These are phyloP conservation scores for Apoda limacodes DNA, from an alignment of 2,888 invertebrate genomes.

Conservation along the genomic window DNA sequence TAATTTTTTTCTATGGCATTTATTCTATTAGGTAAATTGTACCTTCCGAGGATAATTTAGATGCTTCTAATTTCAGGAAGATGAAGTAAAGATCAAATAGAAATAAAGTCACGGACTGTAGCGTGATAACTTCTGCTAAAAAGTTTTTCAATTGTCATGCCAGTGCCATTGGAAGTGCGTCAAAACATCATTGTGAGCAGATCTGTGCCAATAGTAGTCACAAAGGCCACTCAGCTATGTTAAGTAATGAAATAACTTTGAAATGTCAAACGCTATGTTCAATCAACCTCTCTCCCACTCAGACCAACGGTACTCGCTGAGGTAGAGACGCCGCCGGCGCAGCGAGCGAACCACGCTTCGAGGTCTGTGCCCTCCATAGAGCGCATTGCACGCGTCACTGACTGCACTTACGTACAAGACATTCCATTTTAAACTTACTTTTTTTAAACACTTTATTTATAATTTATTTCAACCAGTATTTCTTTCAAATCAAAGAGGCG, in stretches of 20 bases:
- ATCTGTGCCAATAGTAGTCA: slow-evolving; percentile 24
- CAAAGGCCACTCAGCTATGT: slow-evolving; percentile 39
- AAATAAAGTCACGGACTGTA: too few species aligned
- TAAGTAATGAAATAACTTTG: slow-evolving; percentile 50
- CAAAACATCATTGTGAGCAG: slow-evolving; percentile 10
- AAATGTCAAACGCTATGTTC: slow-evolving; percentile 52
- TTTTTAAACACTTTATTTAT: slow-evolving; percentile 1
- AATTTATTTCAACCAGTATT: too few species aligned
- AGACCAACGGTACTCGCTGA: slow-evolving; percentile 53
- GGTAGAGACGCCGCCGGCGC: slow-evolving; percentile 37
- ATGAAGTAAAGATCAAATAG: too few species aligned
- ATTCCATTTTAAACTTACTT: slow-evolving; percentile 8
- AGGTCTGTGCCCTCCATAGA: slow-evolving; percentile 57
- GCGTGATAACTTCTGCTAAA: too few species aligned
- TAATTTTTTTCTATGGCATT: too few species aligned
- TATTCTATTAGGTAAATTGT: too few species aligned
- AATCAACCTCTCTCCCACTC: slow-evolving; percentile 51
- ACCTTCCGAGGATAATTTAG: too few species aligned
- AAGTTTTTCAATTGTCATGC: too few species aligned
- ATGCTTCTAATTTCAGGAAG: too few species aligned
- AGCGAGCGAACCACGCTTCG: slow-evolving; percentile 36
- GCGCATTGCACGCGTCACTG: slow-evolving; percentile 33
- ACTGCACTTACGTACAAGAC: slow-evolving; percentile 11
- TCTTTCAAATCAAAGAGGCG: neutral
- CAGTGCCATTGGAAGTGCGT: neutral